Evolutionary conservation across 1,140 invertebrate species (phyloP).

Genomic region (Leptinotarsa texana): DNA sequence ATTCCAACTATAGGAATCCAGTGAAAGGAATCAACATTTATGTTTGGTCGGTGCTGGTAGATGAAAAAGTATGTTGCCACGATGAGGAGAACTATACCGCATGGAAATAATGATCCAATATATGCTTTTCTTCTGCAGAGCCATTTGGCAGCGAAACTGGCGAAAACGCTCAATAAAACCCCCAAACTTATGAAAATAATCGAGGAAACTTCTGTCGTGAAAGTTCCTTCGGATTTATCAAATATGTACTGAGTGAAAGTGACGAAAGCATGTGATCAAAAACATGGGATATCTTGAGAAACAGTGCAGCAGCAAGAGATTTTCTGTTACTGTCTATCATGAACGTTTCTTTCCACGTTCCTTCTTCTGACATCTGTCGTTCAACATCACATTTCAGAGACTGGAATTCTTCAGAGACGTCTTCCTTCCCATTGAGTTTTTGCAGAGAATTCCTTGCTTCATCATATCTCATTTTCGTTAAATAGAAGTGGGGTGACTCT

Average conservation of each 20-base stretch:
- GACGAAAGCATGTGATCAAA: constrained; percentile 37
- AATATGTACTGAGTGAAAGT: constrained; percentile 45
- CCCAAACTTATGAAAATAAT: not conserved
- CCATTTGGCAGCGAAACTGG: not conserved
- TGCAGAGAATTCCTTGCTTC: constrained; percentile 32
- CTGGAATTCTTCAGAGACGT: constrained; percentile 43
- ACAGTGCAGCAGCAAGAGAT: constrained; percentile 41
- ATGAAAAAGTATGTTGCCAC: constrained; percentile 57
- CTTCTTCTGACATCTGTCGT: constrained; percentile 42
- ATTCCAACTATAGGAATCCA: constrained; percentile 46
- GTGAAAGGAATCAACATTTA: constrained; percentile 44
- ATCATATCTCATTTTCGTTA: constrained; percentile 39
- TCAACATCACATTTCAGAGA: constrained; percentile 44
- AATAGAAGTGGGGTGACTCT: constrained; percentile 48
- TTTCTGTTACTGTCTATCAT: constrained; percentile 45
- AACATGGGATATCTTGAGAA: constrained; percentile 43
- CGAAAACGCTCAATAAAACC: not conserved
- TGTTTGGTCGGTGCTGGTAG: constrained; percentile 30
- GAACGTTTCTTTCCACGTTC: constrained; percentile 40
- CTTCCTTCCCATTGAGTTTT: constrained; percentile 57
- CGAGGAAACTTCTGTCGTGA: not conserved
- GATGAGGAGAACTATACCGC: constrained; percentile 45
- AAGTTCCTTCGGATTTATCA: constrained; percentile 32
- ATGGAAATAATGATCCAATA: constrained; percentile 30
- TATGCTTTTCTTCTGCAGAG: constrained; percentile 33